Conservation (phyloP, 2,888 invertebrate species). For the Eretmocerus hayati region DNA sequence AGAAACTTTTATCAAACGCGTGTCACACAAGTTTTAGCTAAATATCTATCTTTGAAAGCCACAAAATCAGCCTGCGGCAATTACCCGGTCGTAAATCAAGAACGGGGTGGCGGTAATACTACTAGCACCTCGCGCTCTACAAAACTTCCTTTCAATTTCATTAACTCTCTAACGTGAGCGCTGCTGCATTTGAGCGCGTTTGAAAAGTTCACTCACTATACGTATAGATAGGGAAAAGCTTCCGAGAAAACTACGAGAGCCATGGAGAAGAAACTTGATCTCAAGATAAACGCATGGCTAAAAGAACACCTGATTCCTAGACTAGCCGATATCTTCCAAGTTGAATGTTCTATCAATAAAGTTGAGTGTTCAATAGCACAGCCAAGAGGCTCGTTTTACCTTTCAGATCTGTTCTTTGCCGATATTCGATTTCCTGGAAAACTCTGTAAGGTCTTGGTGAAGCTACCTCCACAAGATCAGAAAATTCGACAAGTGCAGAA, state of each 20-base stretch:
- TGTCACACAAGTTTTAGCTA: too few species aligned
- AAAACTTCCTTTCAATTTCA: conserved; percentile 7
- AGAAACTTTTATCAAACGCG: too few species aligned
- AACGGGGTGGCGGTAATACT: too few species aligned
- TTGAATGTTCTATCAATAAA: conserved; percentile 6
- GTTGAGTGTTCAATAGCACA: conserved; percentile 20
- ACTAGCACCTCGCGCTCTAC: too few species aligned
- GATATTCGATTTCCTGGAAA: conserved; percentile 17
- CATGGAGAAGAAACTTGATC: conserved; percentile 9
- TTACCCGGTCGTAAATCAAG: too few species aligned
- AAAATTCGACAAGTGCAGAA: not conserved
- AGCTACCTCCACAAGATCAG: not conserved
- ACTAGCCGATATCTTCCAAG: not conserved
- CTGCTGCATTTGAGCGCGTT: not conserved
- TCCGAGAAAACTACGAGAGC: not conserved
- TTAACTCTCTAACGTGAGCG: not conserved
- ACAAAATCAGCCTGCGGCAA: too few species aligned
- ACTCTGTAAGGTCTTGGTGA: not conserved
- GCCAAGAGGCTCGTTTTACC: conserved; percentile 23
- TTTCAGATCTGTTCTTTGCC: conserved; percentile 27
- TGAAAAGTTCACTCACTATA: not conserved
- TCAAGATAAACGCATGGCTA: conserved; percentile 20
- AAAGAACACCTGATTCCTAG: conserved; percentile 18
- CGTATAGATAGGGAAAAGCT: not conserved
- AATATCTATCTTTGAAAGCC: too few species aligned